Evolutionary conservation across 2,113 vertebrate species (phyloP).

Genomic region (Malurus melanocephalus): DNA sequence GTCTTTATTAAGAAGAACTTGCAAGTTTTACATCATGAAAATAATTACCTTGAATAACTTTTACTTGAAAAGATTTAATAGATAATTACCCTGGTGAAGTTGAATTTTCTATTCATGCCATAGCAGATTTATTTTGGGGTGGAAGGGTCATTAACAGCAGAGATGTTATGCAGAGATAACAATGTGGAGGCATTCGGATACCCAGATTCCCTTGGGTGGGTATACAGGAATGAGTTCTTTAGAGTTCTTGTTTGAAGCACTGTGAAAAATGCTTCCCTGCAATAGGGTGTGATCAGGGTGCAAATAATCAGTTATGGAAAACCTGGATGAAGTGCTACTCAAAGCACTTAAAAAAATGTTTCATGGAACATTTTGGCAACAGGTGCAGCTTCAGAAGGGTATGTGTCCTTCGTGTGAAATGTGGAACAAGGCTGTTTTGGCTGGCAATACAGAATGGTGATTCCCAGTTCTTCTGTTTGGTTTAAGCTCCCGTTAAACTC

Average conservation of each 20-base stretch:
- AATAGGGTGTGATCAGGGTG: neutral
- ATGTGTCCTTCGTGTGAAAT: neutral
- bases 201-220: neutral
- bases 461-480: neutral
- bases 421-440: neutral
- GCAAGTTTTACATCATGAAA: neutral
- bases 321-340: neutral
- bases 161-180: neutral
- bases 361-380: neutral
- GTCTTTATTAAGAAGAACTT: neutral
- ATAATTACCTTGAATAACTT: neutral
- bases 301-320: neutral
- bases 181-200: neutral
- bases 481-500: neutral
- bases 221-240: neutral
- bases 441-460: neutral
- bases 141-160: neutral
- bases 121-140: neutral
- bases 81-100: neutral
- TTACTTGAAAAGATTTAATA: neutral
- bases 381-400: neutral
- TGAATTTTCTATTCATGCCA: neutral
- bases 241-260: neutral
- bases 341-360: neutral
- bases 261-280: neutral